Base-by-base conservation (phyloP, 2,113 vertebrate species). In the Stigmatopora nigra region DNA sequence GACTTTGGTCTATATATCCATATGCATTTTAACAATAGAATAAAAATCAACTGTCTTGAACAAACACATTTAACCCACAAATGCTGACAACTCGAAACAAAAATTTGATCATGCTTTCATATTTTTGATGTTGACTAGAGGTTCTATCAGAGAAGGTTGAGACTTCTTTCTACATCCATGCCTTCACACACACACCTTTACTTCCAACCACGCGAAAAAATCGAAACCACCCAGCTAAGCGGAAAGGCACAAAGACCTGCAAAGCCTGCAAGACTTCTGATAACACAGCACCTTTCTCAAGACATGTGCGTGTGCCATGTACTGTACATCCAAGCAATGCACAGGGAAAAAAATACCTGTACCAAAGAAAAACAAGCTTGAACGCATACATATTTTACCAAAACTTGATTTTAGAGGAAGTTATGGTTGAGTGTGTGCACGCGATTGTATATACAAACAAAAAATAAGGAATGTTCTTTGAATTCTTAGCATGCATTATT, bases 261-360 rank as follows among this genome's bases (percentile, higher is more conserved):
- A 91, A 91, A 91, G 93, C 93, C 93, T 95, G 94, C 92, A 93
- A 91, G 91, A 92, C 92, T 92, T 90, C 93, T 94, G 94, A 95
- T 95, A 94, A 95, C 93, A 89, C 90, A 86, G 67, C 46, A 76
- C 73, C 62, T 60, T 60, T 44, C 35, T 1, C 4, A 2, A 13
- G 14, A 14, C n/a, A 15, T 49, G 64, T 51, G 17, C 3, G 44
- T 51, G 19, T 63, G 61, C 69, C 63, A 61, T 78, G 80, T 78
- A 61, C 73, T 80, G 63, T 67, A 71, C 64, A 77, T 61, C 36
- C 47, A 52, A 70, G 41, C 20, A 49, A 53, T 48, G 35, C 67
- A 58, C 25, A 3, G 25, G 25, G 64, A 63, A 72, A 53, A 67
- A 63, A 31, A 82, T 69, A 78, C 71, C 60, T 69, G 53, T 65